Evolutionary conservation across 2,888 invertebrate species (phyloP).

Genomic region (Synanthedon vespiformis): DNA sequence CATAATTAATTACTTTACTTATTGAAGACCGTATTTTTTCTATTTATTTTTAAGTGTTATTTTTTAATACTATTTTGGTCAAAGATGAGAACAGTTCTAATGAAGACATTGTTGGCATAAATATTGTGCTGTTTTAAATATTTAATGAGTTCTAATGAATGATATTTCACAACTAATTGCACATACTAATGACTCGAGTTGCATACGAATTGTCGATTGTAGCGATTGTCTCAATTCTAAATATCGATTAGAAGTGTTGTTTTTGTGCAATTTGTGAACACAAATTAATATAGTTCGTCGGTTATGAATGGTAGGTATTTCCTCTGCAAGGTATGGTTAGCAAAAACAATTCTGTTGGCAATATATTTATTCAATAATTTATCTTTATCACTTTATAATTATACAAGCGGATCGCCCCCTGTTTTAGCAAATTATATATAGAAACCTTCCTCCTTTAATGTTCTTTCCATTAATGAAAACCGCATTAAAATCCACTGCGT

Average conservation of each 20-base stretch:
- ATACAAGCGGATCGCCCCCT: background rate
- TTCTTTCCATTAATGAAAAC: no score
- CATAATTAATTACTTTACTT: no score
- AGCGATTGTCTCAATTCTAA: slow-evolving; percentile 36
- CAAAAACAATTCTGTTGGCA: background rate
- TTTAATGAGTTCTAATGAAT: slow-evolving; percentile 60
- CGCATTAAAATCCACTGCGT: no score
- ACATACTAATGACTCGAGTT: slow-evolving; percentile 36
- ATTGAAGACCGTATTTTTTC: no score
- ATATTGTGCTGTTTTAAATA: slow-evolving; percentile 51
- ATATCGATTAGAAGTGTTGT: slow-evolving; percentile 19
- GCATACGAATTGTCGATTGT: slow-evolving; percentile 62
- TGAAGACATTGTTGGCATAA: background rate
- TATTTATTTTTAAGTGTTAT: background rate
- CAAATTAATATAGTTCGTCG: background rate
- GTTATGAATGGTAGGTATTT: background rate
- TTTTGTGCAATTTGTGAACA: slow-evolving; percentile 1
- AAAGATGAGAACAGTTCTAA: background rate
- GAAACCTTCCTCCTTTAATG: no score
- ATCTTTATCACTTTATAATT: background rate
- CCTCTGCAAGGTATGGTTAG: background rate
- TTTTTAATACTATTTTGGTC: background rate
- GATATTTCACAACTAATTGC: slow-evolving; percentile 51
- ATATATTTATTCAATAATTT: background rate
- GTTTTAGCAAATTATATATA: no score